These are phyloP conservation scores for Polypedilum vanderplanki DNA, from an alignment of 1,140 invertebrate species.

Conservation along the genomic window DNA sequence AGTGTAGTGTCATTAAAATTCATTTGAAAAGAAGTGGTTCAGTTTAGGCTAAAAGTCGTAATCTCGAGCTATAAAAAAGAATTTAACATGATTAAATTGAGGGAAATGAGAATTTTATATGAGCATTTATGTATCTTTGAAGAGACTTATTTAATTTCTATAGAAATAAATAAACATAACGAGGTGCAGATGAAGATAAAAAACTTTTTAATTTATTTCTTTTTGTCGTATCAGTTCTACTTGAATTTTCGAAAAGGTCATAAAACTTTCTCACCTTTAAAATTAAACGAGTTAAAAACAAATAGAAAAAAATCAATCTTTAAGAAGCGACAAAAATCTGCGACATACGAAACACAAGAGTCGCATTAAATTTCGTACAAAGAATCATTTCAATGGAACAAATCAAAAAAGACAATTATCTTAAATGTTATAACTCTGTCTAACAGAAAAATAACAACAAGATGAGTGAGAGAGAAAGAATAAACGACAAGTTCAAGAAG, in stretches of 20 bases:
- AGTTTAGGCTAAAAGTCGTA: not conserved
- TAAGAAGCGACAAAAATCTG: not conserved
- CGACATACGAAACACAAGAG: not conserved
- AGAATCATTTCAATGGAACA: not conserved
- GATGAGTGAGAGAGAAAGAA: not conserved
- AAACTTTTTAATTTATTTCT: no score
- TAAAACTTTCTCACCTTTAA: no score
- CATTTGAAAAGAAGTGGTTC: not conserved
- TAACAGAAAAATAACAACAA: not conserved
- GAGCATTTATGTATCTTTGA: no score
- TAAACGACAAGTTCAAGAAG: not conserved
- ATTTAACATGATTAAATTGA: constrained; percentile 7
- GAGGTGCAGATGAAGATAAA: no score
- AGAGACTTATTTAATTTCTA: no score
- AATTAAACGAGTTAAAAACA: not conserved
- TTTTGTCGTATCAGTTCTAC: no score
- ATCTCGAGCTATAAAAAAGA: not conserved
- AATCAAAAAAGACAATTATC: constrained; percentile 27
- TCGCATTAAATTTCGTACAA: not conserved
- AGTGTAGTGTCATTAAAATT: constrained; percentile 6
- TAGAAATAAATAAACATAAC: no score
- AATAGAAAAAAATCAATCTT: not conserved
- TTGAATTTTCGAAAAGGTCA: no score
- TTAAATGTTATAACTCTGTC: not conserved
- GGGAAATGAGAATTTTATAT: constrained; percentile 1